phyloP scores from a whole-genome alignment of 2,113 vertebrate genomes.

The Cricetomys ansorgei region DNA sequence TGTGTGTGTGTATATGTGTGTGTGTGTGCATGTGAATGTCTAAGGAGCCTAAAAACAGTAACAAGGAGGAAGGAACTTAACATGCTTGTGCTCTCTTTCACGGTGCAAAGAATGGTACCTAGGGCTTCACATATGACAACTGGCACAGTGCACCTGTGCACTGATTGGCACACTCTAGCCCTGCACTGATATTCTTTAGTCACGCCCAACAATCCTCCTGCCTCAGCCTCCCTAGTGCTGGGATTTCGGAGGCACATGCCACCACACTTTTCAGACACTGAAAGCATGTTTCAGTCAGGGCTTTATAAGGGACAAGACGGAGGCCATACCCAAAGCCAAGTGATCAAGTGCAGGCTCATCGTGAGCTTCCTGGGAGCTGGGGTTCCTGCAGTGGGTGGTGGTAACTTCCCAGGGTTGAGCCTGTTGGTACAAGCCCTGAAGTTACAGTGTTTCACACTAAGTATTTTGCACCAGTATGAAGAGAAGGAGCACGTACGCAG shows the following conservation, averaged over 20 bases:
- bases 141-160: too few relatives aligned
- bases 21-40: too few relatives aligned
- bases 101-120: too few relatives aligned
- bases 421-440: slow-evolving; percentile 57
- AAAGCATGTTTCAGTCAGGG: neutral
- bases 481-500: neutral
- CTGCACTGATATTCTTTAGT: neutral
- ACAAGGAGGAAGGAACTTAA: neutral
- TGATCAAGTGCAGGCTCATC: neutral
- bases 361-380: neutral
- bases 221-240: neutral
- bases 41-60: neutral
- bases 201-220: neutral
- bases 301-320: neutral
- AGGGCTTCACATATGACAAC: neutral
- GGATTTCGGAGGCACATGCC: neutral
- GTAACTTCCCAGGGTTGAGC: slow-evolving; percentile 35
- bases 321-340: neutral
- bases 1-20: too few relatives aligned
- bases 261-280: neutral
- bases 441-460: slow-evolving; percentile 23
- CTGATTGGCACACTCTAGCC: neutral
- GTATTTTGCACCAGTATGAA: slow-evolving; percentile 29
- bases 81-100: too few relatives aligned
- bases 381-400: neutral